Percentiles rank a stretch among this genome's conserved stretches.
These are phyloP conservation scores for Entelurus aequoreus DNA, from an alignment of 2,113 vertebrate species.

Conservation along the genomic window DNA sequence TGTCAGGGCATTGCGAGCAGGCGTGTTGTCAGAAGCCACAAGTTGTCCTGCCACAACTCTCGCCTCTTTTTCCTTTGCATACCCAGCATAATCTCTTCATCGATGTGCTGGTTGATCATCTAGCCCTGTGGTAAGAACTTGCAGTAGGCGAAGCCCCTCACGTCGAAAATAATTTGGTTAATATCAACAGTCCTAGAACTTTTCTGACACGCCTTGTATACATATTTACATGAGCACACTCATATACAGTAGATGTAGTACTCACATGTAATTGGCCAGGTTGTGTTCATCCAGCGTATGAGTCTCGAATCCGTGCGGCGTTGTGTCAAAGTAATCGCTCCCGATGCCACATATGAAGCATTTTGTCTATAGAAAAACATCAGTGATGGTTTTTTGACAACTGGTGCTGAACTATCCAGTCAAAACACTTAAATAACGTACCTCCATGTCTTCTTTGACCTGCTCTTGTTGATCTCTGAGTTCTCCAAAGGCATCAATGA, in stretches of 20 bases:
- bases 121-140: too few species aligned
- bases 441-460: conserved; percentile 91
- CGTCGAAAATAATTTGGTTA: too few species aligned
- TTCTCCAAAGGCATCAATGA: conserved; percentile 85
- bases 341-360: conserved; percentile 92
- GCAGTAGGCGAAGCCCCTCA: too few species aligned
- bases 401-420: background rate
- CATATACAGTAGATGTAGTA: background rate
- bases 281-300: conserved; percentile 91
- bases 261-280: conserved; percentile 84
- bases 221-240: background rate
- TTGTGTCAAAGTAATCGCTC: conserved; percentile 91
- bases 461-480: conserved; percentile 85
- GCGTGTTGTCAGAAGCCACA: too few species aligned
- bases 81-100: too few species aligned
- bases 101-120: too few species aligned
- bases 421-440: conserved; percentile 28
- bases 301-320: conserved; percentile 87
- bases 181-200: too few species aligned
- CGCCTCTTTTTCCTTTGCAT: too few species aligned
- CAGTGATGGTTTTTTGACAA: background rate
- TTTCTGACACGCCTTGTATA: too few species aligned
- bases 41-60: too few species aligned
- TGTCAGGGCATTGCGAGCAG: too few species aligned
- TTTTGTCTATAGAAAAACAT: conserved; percentile 76